These are phyloP conservation scores for Cheiracanthium punctorium DNA, from an alignment of 2,888 invertebrate species.

Conservation along the genomic window DNA sequence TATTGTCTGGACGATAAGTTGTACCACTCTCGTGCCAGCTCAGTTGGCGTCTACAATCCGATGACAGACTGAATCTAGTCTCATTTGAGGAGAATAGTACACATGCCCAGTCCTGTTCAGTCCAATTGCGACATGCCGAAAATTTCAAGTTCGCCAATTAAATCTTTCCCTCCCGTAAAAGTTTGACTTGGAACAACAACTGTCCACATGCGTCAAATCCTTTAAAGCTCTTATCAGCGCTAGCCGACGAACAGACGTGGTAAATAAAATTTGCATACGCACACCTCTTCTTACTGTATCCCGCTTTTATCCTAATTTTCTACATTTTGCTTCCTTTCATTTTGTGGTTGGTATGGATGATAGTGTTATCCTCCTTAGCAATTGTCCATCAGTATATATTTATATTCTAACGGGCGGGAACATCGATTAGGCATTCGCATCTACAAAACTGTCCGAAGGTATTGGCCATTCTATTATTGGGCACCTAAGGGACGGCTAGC, in stretches of 20 bases:
- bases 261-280: not conserved
- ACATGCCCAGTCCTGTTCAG: conserved; percentile 8
- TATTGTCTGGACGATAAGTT: not conserved
- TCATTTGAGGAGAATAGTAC: not conserved
- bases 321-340: not conserved
- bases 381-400: not conserved
- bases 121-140: conserved; percentile 19
- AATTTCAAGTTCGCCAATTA: not conserved
- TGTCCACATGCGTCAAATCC: not conserved
- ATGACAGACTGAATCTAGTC: not conserved
- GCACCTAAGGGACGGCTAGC: no score
- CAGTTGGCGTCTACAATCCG: conserved; percentile 6
- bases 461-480: no score
- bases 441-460: no score
- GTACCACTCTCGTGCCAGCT: conserved; percentile 6
- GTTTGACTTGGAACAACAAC: not conserved
- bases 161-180: no score
- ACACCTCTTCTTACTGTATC: no score
- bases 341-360: not conserved
- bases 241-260: not conserved
- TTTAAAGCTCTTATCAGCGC: not conserved
- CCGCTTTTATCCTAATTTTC: no score
- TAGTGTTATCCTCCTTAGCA: not conserved
- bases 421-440: no score
- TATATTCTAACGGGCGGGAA: no score